Evolutionary conservation across 2,888 invertebrate genomes (phyloP).

Genomic region (Stenoptilia bipunctidactyla): DNA sequence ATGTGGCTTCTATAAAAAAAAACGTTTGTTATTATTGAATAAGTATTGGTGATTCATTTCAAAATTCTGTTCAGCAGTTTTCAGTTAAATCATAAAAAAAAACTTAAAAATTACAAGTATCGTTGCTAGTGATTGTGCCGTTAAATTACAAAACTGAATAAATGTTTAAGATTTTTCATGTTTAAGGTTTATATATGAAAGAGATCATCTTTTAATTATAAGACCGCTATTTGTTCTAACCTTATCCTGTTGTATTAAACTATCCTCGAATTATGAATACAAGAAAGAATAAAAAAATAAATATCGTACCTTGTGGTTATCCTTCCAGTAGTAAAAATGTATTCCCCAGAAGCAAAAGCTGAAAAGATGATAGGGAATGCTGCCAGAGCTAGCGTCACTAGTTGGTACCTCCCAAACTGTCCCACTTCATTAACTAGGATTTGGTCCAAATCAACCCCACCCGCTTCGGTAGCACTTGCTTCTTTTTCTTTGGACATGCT

Average conservation of each 20-base stretch:
- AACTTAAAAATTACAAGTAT: no score
- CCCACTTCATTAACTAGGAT: conserved; percentile 51
- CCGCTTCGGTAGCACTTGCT: no score
- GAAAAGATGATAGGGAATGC: conserved; percentile 53
- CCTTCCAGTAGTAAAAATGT: conserved; percentile 55
- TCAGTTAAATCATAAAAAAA: no score
- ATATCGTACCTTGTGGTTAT: conserved; percentile 44
- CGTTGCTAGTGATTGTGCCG: not conserved
- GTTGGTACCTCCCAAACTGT: conserved; percentile 52
- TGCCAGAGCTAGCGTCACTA: conserved; percentile 40
- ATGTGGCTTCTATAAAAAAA: no score
- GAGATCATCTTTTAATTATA: not conserved
- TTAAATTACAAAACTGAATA: not conserved
- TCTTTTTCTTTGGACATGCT: no score
- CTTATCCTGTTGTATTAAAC: no score
- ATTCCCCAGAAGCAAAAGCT: conserved; percentile 54
- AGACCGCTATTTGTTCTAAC: no score
- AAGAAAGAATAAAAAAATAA: not conserved
- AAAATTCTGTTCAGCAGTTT: no score
- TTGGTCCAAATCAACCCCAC: conserved; percentile 38
- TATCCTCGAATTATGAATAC: not conserved
- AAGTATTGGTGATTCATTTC: no score
- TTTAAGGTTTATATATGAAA: not conserved
- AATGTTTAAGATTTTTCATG: not conserved
- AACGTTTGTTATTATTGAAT: no score